phyloP scores from a whole-genome alignment of 2,888 invertebrate genomes.

The Lepidocyrtinus sp. region DNA sequence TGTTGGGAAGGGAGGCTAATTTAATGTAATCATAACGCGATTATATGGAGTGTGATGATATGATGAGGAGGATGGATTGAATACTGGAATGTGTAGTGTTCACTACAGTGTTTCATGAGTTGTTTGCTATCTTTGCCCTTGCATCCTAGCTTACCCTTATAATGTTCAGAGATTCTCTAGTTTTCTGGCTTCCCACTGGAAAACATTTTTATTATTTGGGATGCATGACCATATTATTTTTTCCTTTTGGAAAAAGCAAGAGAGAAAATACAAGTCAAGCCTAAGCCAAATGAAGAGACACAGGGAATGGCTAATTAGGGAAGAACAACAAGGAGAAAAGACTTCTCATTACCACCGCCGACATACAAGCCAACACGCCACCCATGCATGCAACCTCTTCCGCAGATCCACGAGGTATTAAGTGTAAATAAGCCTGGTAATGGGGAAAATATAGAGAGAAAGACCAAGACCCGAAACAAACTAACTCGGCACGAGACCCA shows the following conservation, averaged over 20 bases:
- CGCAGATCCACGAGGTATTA: conserved; percentile 53
- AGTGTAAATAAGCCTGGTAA: conserved; percentile 53
- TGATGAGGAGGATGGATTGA: not conserved
- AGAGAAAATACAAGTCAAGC: not conserved
- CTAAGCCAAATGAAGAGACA: conserved; percentile 8
- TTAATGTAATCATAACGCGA: not conserved
- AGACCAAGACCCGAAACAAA: not conserved
- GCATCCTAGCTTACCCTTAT: conserved; percentile 27
- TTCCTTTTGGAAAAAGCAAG: no score
- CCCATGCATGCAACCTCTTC: no score
- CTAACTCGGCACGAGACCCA: not conserved
- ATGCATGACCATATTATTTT: no score
- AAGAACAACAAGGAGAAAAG: conserved; percentile 43
- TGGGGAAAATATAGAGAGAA: conserved; percentile 43
- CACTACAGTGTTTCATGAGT: conserved; percentile 23
- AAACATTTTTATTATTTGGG: no score
- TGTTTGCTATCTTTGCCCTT: conserved; percentile 27
- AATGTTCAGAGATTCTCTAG: no score
- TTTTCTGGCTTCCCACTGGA: no score
- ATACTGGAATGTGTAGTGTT: not conserved
- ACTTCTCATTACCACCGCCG: conserved; percentile 46
- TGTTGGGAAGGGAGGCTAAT: not conserved
- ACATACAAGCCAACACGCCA: conserved; percentile 36
- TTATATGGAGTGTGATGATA: not conserved
- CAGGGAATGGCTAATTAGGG: conserved; percentile 54